These are phyloP conservation scores for Propithecus coquereli DNA, from an alignment of 2,113 vertebrate species.

Conservation along the genomic window DNA sequence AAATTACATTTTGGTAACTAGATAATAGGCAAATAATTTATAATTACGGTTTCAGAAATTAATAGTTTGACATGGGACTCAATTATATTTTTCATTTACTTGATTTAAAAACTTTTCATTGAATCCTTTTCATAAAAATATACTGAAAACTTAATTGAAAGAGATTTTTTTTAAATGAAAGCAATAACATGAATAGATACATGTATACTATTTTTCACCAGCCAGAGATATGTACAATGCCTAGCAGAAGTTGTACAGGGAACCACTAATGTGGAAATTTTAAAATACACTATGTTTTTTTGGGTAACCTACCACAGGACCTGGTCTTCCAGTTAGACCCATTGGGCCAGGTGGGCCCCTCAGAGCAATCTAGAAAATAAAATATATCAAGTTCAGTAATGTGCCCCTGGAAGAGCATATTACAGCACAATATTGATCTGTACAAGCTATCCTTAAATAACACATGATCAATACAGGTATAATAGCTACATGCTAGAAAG, in stretches of 20 bases:
- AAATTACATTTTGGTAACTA: background rate
- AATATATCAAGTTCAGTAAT: conserved; percentile 26
- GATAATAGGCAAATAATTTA: background rate
- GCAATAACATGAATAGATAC: background rate
- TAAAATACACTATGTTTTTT: background rate
- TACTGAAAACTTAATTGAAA: background rate
- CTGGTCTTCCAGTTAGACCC: conserved; percentile 97
- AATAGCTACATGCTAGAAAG: background rate
- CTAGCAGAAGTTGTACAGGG: background rate
- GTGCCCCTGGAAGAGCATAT: accelerated
- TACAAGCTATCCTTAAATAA: background rate
- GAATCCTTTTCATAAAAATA: background rate
- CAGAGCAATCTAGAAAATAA: conserved; percentile 92
- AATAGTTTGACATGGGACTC: background rate
- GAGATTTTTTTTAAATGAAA: background rate
- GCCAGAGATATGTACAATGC: background rate
- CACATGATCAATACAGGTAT: background rate
- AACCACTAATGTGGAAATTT: background rate
- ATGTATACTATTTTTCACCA: background rate
- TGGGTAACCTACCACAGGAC: conserved; percentile 93
- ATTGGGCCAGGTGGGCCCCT: conserved; percentile 95
- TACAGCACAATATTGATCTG: background rate
- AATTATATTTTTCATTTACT: background rate
- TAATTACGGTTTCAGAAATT: background rate
- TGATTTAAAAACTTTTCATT: background rate